Base-by-base conservation (phyloP, 1,140 invertebrate species). In the Trichoplusia ni region DNA sequence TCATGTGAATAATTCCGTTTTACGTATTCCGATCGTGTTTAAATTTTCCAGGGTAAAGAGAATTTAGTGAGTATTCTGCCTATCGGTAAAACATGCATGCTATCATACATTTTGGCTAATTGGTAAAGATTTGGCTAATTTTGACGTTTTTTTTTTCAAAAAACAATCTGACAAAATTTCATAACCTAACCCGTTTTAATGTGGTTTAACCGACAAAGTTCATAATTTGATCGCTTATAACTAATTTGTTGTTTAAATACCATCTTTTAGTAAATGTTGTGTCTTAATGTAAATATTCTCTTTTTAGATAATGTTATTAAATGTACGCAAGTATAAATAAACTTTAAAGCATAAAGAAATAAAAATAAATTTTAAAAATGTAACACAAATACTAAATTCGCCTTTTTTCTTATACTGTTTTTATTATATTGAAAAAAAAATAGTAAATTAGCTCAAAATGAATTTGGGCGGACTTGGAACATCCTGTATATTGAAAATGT, bases 21-120 rank as follows among this genome's bases (percentile, higher is more conserved):
- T 81, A 84, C 77, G 74, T 76, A 82, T 72, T 76, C 71, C 64
- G 75, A 64, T 75, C 71, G 77, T 85, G 69, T 84, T 88, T 79
- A 82, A 91, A 93, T 94, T 94, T 94, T 94, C 79, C 93, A 94
- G 94, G 93, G 92, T 77, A 93, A 94, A 92, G 93, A 94, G 84
- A 94, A 91, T 89, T 92, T 94, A 93, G 94, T 94, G 93, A 94
- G 93, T 94, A 94, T 81, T 58, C 69, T 44, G 23, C 38, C 58
- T 37, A 16, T 64, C 56, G 63, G 66, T 59, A 64, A 73, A 72
- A 76, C 66, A 56, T 70, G 70, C 69, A 79, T 79, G 68, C 67
- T 53, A 59, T 64, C 19, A 66, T 64, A 69, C 11, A 54, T 62
- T 54, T 47, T 49, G 35, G 59, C 23, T 73, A 27, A 58, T 58